phyloP scores from a whole-genome alignment of 2,113 vertebrate species.

The Limnothrissa miodon region DNA sequence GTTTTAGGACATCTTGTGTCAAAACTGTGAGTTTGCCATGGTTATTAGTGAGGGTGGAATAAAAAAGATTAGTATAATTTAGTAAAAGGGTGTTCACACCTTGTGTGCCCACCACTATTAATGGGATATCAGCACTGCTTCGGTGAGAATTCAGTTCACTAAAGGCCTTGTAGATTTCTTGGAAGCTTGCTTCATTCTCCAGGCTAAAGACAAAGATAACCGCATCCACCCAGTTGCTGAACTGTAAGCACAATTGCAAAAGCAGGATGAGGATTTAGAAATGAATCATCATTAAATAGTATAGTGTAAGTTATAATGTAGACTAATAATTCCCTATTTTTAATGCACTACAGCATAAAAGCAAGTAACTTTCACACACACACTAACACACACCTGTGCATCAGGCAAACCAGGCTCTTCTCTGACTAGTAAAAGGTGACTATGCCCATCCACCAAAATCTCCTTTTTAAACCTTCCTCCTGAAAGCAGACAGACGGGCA shows the following conservation, averaged over 20 bases:
- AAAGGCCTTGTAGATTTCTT: conserved; percentile 83
- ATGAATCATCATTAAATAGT: background rate
- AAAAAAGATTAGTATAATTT: background rate
- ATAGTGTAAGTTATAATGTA: too few relatives aligned
- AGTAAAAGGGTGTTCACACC: conserved; percentile 69
- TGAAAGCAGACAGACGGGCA: conserved; percentile 53
- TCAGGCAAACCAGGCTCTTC: conserved; percentile 86
- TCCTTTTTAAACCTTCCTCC: conserved; percentile 94
- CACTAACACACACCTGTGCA: conserved; percentile 74
- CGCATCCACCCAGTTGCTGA: conserved; percentile 91
- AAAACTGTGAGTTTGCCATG: background rate
- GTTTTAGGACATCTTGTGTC: background rate
- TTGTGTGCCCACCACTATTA: conserved; percentile 92
- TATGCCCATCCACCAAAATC: conserved; percentile 87
- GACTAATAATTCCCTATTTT: background rate
- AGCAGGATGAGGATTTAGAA: background rate
- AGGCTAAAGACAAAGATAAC: conserved; percentile 95
- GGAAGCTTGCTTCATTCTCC: conserved; percentile 92
- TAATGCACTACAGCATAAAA: background rate
- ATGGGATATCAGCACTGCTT: conserved; percentile 75
- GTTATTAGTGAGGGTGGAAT: background rate
- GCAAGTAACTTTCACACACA: background rate
- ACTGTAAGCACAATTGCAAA: conserved; percentile 65
- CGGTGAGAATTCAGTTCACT: conserved; percentile 75
- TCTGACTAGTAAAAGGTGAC: conserved; percentile 88